Conservation (phyloP, 2,888 invertebrate species). For the Gnatocerus cornutus region DNA sequence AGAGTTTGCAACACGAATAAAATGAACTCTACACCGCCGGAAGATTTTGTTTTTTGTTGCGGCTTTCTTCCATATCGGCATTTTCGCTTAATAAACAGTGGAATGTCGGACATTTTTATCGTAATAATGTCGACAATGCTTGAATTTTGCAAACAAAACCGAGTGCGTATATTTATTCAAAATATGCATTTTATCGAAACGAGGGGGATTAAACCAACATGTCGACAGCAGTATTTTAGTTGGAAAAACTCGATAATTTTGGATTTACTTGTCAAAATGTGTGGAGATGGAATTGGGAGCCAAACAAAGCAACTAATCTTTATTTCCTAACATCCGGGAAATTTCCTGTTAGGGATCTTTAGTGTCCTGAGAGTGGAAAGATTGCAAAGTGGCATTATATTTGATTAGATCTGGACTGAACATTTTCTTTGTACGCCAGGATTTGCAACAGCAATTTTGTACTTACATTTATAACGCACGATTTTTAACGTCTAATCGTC, state of each 20-base stretch:
- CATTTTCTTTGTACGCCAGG: too few species aligned
- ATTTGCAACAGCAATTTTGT: too few species aligned
- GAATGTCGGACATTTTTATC: constrained; percentile 40
- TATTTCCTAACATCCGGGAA: constrained; percentile 47
- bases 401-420: too few species aligned
- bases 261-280: background rate
- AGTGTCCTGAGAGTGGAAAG: constrained; percentile 32
- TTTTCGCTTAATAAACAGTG: constrained; percentile 26
- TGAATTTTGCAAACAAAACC: constrained; percentile 21
- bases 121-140: constrained; percentile 35
- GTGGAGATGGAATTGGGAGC: constrained; percentile 3
- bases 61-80: constrained; percentile 14
- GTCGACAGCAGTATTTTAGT: background rate
- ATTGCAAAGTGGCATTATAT: background rate
- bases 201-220: background rate
- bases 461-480: too few species aligned
- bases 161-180: constrained; percentile 21
- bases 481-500: too few species aligned
- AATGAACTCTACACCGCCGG: constrained; percentile 13
- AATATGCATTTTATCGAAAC: constrained; percentile 7
- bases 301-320: constrained; percentile 47
- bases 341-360: constrained; percentile 41
- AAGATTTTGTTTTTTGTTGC: background rate
- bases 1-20: constrained; percentile 36
- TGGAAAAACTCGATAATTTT: background rate